Conservation (phyloP, 2,888 invertebrate species). For the Altica lythri region DNA sequence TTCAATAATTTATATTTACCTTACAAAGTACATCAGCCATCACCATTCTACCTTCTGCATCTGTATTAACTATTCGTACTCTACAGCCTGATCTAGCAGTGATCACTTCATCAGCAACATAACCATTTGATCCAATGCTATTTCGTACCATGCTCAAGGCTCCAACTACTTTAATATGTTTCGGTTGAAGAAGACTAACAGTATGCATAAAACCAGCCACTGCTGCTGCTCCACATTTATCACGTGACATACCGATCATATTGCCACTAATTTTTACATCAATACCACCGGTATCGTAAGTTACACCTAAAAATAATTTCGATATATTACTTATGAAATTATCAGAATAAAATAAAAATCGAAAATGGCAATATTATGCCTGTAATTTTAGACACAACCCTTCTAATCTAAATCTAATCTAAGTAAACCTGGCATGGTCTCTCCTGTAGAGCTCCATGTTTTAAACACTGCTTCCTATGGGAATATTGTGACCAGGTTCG, state of each 20-base stretch:
- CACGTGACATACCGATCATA: slow-evolving; percentile 89
- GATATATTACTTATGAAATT: too few species aligned
- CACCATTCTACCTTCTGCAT: slow-evolving; percentile 93
- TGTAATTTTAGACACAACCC: too few species aligned
- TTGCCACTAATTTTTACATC: slow-evolving; percentile 81
- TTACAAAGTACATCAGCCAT: slow-evolving; percentile 88
- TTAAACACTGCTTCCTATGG: too few species aligned
- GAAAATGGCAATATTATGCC: too few species aligned
- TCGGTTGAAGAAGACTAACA: slow-evolving; percentile 65
- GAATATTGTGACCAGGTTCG: too few species aligned
- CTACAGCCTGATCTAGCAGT: slow-evolving; percentile 80
- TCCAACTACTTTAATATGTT: slow-evolving; percentile 77
- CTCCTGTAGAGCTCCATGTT: too few species aligned
- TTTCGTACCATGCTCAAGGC: slow-evolving; percentile 88
- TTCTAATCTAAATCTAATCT: too few species aligned
- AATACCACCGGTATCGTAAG: slow-evolving; percentile 84
- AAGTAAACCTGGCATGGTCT: too few species aligned
- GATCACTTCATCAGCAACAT: slow-evolving; percentile 90
- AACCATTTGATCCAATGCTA: slow-evolving; percentile 84
- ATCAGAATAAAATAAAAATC: too few species aligned
- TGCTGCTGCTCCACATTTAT: slow-evolving; percentile 94
- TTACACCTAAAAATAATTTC: slow-evolving; percentile 70
- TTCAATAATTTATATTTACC: slow-evolving; percentile 57
- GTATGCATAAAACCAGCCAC: slow-evolving; percentile 92
- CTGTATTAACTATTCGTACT: slow-evolving; percentile 89